Evolutionary conservation across 2,797 vertebrate species (phyloP), one percentile per base, ranked within the genome.

Genomic region (Eulemur mongoz): DNA sequence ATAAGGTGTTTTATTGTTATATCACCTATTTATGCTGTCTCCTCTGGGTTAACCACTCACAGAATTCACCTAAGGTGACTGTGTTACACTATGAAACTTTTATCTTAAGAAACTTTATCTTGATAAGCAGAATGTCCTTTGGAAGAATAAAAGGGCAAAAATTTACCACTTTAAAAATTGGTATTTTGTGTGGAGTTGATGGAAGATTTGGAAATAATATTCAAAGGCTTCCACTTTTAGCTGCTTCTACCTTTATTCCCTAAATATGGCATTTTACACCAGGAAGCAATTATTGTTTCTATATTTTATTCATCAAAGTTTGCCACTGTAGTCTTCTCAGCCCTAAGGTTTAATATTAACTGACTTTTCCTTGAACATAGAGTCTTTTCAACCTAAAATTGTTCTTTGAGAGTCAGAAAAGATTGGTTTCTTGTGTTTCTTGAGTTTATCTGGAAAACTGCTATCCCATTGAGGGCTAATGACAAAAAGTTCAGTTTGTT

Each of bases 331-430:
- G 48, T 93, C 48, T 82, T 52, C 12, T 94, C 10, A 48, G 48
- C 32, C 38, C 27, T 84, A 59, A 91, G 72, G 7, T 75, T 86
- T 97, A 90, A 94, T 83, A 94, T 81, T 76, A 82, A 83, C 67
- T 73, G 63, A 75, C 54, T 81, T 22, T 92, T 61, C 35, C 73
- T 81, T 73, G 86, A 94, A 89, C n/a, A 40, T n/a, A 91, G n/a
- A 92, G 40, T 20, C 45, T 22, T 93, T 96, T 94, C 35, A 94
- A 89, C 43, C 73, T 94, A 78, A 96, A 95, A 82, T 89, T 95
- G 18, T 95, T 94, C 88, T 96, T 91, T 75, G 43, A 70, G 86
- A 93, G 45, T 91, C 45, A 75, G 61, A 93, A 91, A 86, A 94
- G 69, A 94, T 76, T 63, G 43, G 43, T 43, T 43, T 43, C 43